Base-by-base conservation (phyloP, 2,888 invertebrate genomes). In the Limnephilus rhombicus region DNA sequence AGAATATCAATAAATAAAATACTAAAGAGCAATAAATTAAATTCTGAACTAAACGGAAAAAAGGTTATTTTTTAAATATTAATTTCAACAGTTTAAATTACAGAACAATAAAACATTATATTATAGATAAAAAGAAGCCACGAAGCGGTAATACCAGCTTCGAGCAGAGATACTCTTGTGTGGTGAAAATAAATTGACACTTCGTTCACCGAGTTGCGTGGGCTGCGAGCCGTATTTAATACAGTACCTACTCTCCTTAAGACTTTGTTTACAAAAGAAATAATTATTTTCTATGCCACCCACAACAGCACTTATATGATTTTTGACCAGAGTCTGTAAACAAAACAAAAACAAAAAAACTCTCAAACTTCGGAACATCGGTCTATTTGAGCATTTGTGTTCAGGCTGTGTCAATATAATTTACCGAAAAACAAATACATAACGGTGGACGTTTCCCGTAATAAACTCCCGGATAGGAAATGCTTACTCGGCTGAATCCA, bases 371-470 rank as follows among this genome's bases (percentile, higher is more conserved):
- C 24, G 37, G 37, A 83, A 18, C 37, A 15, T 18, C 83, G 83
- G 34, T 83, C 15, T 83, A 83, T 34, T 41, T 11, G 37, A 12
- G 37, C 37, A 24, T 83, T 68, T 68, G n/a, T 68, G n/a, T 68
- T 24, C 0, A 41, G 37, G 37, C 83, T 83, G 83, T 37, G 24
- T 41, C 34, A 83, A 83, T 83, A 83, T 37, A 83, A 37, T 83
- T 83, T 37, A n/a, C 83, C 34, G 37, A 24, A 83, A 83, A 83
- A 34, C 83, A 83, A 83, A 83, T 83, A 83, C 18, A 83, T 3
- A 37, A 37, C 68, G 9, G 68, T 83, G 24, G 83, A 37, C 37
- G 83, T 24, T 34, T 83, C 41, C 41, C 37, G 24, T 37, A 37
- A 83, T 83, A 83, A 37, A 83, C 37, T 83, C 18, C 9, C 31